Evolutionary conservation across 2,888 invertebrate species (phyloP).

Genomic region (Clepsis dumicolana): DNA sequence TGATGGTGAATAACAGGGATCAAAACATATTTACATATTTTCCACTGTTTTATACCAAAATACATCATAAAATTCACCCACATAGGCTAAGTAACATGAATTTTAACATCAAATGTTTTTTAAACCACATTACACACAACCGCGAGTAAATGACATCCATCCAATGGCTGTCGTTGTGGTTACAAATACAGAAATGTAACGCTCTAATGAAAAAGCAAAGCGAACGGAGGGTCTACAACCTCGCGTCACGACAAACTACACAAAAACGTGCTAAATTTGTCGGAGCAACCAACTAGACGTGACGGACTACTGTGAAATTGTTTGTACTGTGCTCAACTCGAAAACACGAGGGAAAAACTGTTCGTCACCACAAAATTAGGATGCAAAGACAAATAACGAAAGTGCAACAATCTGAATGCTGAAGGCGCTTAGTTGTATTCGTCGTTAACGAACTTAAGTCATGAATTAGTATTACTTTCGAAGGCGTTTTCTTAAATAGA

Average conservation of each 20-base stretch:
- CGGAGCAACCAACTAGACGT: conserved; percentile 74
- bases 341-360: conserved; percentile 13
- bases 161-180: conserved; percentile 43
- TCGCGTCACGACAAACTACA: conserved; percentile 68
- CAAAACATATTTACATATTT: too few relatives aligned
- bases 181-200: conserved; percentile 68
- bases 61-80: too few relatives aligned
- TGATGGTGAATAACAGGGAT: too few relatives aligned
- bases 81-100: neutral
- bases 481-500: too few relatives aligned
- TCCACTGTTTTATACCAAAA: too few relatives aligned
- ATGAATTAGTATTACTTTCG: neutral
- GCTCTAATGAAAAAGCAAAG: conserved; percentile 81
- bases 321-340: conserved; percentile 62
- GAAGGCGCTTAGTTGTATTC: neutral
- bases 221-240: conserved; percentile 72
- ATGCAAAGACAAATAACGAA: conserved; percentile 23
- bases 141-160: conserved; percentile 5
- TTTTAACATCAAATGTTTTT: neutral
- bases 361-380: conserved; percentile 44
- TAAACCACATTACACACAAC: conserved; percentile 4
- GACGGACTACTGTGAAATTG: conserved; percentile 72
- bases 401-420: conserved; percentile 1
- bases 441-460: neutral
- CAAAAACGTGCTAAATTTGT: conserved; percentile 79